Percentiles rank a stretch among this genome's conserved stretches.
These are phyloP conservation scores for Sardina pilchardus DNA, from an alignment of 2,113 vertebrate species.

Conservation along the genomic window DNA sequence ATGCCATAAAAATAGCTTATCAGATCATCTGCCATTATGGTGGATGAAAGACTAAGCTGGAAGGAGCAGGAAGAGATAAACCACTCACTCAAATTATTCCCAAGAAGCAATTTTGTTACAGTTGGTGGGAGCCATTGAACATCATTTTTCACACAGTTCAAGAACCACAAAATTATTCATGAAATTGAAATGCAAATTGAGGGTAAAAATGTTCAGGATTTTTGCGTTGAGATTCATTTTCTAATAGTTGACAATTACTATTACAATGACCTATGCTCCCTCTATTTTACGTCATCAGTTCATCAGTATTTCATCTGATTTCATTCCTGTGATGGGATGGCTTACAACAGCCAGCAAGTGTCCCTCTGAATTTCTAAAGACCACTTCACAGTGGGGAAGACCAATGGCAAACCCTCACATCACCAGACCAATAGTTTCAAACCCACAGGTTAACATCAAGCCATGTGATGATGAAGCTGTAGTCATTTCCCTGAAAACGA, in stretches of 20 bases:
- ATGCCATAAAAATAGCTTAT: conserved; percentile 15
- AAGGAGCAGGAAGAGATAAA: neutral
- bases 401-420: no score
- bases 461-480: no score
- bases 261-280: neutral
- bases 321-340: no score
- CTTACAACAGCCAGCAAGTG: no score
- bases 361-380: no score
- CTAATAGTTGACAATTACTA: neutral
- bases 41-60: neutral
- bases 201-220: neutral
- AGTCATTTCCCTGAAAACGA: no score
- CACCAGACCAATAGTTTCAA: no score
- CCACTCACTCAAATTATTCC: neutral
- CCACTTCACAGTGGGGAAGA: no score
- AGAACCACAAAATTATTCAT: conserved; percentile 13
- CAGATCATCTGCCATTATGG: neutral
- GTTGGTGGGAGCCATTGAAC: neutral
- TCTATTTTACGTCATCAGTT: neutral
- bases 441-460: no score
- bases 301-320: no score
- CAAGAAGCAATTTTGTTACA: conserved; percentile 6
- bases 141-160: conserved; percentile 4
- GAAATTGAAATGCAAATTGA: neutral
- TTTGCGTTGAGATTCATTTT: neutral